These are phyloP conservation scores for Dichetophora obliterata DNA, from an alignment of 2,888 invertebrate genomes.

Conservation along the genomic window DNA sequence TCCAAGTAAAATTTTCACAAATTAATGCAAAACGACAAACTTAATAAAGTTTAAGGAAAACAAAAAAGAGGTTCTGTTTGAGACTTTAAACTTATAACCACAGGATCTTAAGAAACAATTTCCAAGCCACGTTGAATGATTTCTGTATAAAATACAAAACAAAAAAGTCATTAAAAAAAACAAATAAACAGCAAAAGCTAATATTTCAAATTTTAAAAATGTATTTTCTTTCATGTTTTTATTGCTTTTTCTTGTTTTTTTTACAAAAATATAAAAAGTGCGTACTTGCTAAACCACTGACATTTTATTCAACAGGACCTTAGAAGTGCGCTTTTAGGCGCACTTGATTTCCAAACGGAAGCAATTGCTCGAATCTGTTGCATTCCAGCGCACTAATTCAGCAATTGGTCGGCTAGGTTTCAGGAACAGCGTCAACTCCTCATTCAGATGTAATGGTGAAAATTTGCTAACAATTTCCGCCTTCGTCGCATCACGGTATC, in stretches of 20 bases:
- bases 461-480: slow-evolving; percentile 65
- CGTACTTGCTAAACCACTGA: slow-evolving; percentile 24
- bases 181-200: background rate
- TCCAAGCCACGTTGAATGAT: background rate
- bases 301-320: background rate
- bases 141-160: background rate
- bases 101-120: background rate
- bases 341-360: slow-evolving; percentile 66
- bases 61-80: background rate
- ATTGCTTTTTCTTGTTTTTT: slow-evolving; percentile 39
- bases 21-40: too few relatives aligned
- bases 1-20: background rate
- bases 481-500: slow-evolving; percentile 64
- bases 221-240: slow-evolving; percentile 13
- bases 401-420: slow-evolving; percentile 69
- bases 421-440: slow-evolving; percentile 62
- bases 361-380: slow-evolving; percentile 64
- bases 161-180: background rate
- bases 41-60: too few relatives aligned
- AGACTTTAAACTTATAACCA: background rate
- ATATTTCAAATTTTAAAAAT: background rate
- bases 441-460: slow-evolving; percentile 64
- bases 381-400: slow-evolving; percentile 65
- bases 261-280: slow-evolving; percentile 46
- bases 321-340: slow-evolving; percentile 48